phyloP scores from a whole-genome alignment of 1,140 invertebrate genomes.

The Magallana ariakensis region DNA sequence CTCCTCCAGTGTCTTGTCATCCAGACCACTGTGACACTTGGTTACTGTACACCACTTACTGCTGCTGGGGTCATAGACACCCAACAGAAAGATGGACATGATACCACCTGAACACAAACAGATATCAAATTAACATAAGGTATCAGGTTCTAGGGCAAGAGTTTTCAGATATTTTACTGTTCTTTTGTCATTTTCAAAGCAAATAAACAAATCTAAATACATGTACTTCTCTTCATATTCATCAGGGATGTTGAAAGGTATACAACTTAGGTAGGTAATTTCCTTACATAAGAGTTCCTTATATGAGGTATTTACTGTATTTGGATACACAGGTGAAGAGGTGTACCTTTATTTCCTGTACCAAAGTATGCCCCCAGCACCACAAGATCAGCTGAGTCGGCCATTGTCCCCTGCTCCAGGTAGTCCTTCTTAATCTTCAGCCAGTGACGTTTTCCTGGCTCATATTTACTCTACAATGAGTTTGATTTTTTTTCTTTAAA shows the following conservation, averaged over 20 bases:
- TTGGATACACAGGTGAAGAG: too few species aligned
- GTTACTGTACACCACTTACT: constrained; percentile 91
- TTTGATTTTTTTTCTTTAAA: too few species aligned
- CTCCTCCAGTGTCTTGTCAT: constrained; percentile 89
- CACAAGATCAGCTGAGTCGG: constrained; percentile 94
- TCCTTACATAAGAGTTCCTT: too few species aligned
- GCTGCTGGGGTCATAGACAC: constrained; percentile 87
- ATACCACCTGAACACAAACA: constrained; percentile 85
- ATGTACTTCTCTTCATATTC: too few species aligned
- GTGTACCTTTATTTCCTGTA: constrained; percentile 90
- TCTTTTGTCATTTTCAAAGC: too few species aligned
- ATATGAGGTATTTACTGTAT: too few species aligned
- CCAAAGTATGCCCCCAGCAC: constrained; percentile 96
- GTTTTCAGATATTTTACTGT: too few species aligned
- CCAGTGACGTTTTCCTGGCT: constrained; percentile 96
- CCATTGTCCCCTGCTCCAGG: constrained; percentile 93
- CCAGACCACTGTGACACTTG: constrained; percentile 89
- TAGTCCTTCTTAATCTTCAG: constrained; percentile 98
- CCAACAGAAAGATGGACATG: constrained; percentile 96
- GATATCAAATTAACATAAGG: too few species aligned
- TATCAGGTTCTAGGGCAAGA: too few species aligned
- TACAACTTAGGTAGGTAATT: too few species aligned
- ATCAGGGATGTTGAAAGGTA: too few species aligned
- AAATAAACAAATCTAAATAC: too few species aligned
- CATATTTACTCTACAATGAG: constrained; percentile 86